Evolutionary conservation across 2,113 vertebrate genomes (phyloP).

Genomic region (Corydoras sp.): DNA sequence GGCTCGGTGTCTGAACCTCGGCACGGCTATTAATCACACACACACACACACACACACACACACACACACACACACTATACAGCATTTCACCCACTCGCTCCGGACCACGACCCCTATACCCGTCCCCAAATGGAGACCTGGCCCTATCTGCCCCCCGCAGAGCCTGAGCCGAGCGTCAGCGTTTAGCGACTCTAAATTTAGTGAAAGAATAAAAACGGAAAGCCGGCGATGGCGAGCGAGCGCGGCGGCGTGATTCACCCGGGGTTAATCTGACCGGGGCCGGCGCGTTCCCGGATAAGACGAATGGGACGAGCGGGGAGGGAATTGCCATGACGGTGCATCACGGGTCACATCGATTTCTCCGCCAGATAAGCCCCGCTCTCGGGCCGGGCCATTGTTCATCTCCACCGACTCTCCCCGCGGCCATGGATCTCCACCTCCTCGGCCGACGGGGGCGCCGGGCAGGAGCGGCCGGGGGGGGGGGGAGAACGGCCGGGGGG

Average conservation of each 20-base stretch:
- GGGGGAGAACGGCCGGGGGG: constrained; percentile 71
- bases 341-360: constrained; percentile 87
- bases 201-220: constrained; percentile 9
- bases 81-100: constrained; percentile 6
- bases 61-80: constrained; percentile 2
- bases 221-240: constrained; percentile 5
- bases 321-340: constrained; percentile 76
- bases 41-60: constrained; percentile 10
- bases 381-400: constrained; percentile 80
- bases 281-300: constrained; percentile 67
- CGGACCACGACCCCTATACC: not conserved
- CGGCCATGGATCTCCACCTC: constrained; percentile 67
- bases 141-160: constrained; percentile 5
- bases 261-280: constrained; percentile 71
- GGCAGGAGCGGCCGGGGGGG: no score
- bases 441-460: not conserved
- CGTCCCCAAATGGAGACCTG: not conserved
- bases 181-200: constrained; percentile 4
- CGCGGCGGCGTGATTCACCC: constrained; percentile 36
- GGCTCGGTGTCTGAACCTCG: constrained; percentile 24
- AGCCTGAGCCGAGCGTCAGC: not conserved
- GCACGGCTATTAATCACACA: constrained; percentile 28
- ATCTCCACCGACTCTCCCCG: constrained; percentile 75
- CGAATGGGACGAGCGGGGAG: constrained; percentile 80
- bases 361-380: constrained; percentile 77